phyloP scores from a whole-genome alignment of 1,140 invertebrate species.

The Lasaia peninsularis region DNA sequence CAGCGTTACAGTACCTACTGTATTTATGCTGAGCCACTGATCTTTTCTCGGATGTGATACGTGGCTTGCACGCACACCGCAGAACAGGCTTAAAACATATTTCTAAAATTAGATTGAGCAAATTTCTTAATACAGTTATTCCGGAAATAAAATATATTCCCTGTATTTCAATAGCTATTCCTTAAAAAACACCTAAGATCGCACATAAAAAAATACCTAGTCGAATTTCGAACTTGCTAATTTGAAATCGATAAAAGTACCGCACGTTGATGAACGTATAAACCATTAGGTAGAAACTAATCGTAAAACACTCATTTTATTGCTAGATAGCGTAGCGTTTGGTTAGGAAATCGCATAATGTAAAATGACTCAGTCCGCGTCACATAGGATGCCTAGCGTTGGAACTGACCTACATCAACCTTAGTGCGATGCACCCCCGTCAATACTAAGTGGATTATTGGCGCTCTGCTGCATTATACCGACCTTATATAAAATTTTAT shows the following conservation, averaged over 20 bases:
- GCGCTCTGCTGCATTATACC: conserved; percentile 30
- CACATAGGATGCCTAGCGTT: conserved; percentile 47
- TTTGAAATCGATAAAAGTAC: not conserved
- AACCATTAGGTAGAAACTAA: not conserved
- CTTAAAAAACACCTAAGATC: too few species aligned
- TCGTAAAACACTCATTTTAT: not conserved
- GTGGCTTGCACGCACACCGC: too few species aligned
- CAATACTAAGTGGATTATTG: conserved; percentile 40
- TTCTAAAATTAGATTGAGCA: too few species aligned
- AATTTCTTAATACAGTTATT: too few species aligned
- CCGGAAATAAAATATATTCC: too few species aligned
- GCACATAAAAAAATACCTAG: too few species aligned
- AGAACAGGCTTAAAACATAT: too few species aligned
- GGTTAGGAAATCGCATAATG: conserved; percentile 4
- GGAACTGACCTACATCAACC: conserved; percentile 60
- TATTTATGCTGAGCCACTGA: too few species aligned
- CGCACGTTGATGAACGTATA: not conserved
- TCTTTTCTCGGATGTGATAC: too few species aligned
- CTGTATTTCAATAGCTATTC: too few species aligned
- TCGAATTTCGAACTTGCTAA: too few species aligned
- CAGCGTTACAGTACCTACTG: too few species aligned
- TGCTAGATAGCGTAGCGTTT: not conserved
- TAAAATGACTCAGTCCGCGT: conserved; percentile 21
- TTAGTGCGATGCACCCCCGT: conserved; percentile 53
- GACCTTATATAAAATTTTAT: conserved; percentile 34